Conservation (phyloP, 2,797 vertebrate genomes). For the Sebastes flavidus region DNA sequence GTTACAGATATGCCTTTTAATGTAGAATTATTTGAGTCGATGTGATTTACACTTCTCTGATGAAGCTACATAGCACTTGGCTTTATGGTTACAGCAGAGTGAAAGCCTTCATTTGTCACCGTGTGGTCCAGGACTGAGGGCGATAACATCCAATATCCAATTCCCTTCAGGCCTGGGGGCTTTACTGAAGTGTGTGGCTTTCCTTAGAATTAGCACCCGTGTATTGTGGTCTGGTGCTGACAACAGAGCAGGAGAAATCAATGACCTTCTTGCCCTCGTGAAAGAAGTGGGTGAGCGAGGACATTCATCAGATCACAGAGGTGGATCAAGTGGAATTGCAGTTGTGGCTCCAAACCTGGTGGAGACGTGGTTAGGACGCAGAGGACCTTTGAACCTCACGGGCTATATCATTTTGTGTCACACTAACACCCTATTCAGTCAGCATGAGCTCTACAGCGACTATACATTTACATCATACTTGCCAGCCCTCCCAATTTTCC, state of each 20-base stretch:
- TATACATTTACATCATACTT: too few species aligned
- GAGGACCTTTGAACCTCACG: constrained; percentile 4
- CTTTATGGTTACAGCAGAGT: constrained; percentile 18
- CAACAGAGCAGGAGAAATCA: constrained; percentile 48
- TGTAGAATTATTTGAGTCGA: not conserved
- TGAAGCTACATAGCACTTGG: not conserved
- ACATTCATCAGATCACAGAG: constrained; percentile 47
- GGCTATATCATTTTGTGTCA: not conserved
- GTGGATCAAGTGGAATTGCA: constrained; percentile 51
- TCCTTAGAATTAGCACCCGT: constrained; percentile 26
- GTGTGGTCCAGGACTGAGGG: constrained; percentile 12
- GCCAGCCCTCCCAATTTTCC: too few species aligned
- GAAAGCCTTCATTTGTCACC: constrained; percentile 51
- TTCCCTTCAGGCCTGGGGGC: constrained; percentile 41
- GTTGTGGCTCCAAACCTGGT: not conserved
- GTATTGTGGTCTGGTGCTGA: constrained; percentile 28
- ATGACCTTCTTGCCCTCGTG: constrained; percentile 38
- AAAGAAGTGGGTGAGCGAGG: constrained; percentile 18
- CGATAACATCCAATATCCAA: constrained; percentile 63
- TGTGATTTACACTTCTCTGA: not conserved
- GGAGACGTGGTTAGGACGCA: not conserved
- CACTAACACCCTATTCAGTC: not conserved
- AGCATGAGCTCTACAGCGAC: not conserved
- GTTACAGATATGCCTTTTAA: not conserved
- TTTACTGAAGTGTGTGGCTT: constrained; percentile 19